Evolutionary conservation across 1,140 invertebrate species (phyloP).

Genomic region (Helicorthomorpha holstii): DNA sequence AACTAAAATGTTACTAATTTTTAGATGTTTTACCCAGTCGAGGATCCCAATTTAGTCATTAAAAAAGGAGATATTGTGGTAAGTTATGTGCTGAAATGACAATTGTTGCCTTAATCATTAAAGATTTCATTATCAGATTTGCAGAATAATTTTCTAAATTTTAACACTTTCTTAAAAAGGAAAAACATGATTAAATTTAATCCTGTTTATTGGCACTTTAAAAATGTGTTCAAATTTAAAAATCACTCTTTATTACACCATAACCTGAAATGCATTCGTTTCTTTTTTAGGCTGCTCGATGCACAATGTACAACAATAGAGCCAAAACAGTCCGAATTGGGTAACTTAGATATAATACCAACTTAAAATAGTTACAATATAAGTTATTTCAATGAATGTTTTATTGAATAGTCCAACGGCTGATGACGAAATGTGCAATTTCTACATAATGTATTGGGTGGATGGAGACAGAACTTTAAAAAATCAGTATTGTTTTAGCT

Average conservation of each 20-base stretch:
- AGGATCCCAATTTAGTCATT: constrained; percentile 33
- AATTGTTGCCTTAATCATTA: too few species aligned
- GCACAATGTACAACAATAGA: constrained; percentile 66
- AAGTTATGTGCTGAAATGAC: too few species aligned
- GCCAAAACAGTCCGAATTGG: constrained; percentile 51
- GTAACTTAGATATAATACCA: constrained; percentile 30
- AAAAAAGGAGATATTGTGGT: constrained; percentile 52
- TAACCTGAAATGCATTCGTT: not conserved
- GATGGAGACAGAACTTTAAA: constrained; percentile 55
- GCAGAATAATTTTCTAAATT: too few species aligned
- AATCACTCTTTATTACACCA: too few species aligned
- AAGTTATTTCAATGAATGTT: not conserved
- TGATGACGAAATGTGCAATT: constrained; percentile 98
- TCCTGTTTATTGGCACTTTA: too few species aligned
- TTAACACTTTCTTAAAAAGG: not conserved
- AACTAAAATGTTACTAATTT: constrained; percentile 1
- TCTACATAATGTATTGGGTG: constrained; percentile 97
- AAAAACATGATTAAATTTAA: constrained; percentile 2
- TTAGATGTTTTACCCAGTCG: constrained; percentile 83
- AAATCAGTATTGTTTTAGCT: constrained; percentile 69
- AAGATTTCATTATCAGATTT: too few species aligned
- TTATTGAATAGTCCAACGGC: constrained; percentile 50
- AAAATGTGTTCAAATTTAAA: too few species aligned
- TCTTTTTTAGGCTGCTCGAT: constrained; percentile 53
- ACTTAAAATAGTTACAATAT: not conserved